These are phyloP conservation scores for Lysiphlebus fabarum DNA, from an alignment of 1,140 invertebrate species.

Conservation along the genomic window DNA sequence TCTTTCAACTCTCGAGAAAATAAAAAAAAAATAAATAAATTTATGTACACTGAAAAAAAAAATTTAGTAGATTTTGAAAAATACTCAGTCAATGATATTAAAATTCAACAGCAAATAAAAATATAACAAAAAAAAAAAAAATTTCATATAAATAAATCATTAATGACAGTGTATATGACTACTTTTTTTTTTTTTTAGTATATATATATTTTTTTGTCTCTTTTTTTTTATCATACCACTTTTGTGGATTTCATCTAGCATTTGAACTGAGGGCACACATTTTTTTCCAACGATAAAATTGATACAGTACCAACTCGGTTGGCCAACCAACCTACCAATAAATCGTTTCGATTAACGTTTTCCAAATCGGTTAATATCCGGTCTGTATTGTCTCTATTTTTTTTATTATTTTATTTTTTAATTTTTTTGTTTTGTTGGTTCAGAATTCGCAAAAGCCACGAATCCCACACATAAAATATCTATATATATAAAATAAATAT, in stretches of 20 bases:
- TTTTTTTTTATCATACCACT: slow-evolving; percentile 1
- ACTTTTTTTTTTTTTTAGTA: background rate
- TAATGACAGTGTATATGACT: slow-evolving; percentile 4
- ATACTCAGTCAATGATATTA: too few species aligned
- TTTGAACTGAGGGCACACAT: slow-evolving; percentile 14
- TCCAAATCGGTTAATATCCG: slow-evolving; percentile 43
- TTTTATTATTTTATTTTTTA: slow-evolving; percentile 11
- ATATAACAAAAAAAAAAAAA: background rate
- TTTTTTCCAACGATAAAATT: slow-evolving; percentile 31
- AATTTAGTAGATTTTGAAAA: too few species aligned
- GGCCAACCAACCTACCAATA: slow-evolving; percentile 31
- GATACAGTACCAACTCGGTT: slow-evolving; percentile 28
- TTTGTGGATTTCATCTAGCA: slow-evolving; percentile 1
- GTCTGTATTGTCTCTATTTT: slow-evolving; percentile 21
- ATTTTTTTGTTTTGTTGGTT: slow-evolving; percentile 5
- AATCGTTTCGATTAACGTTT: slow-evolving; percentile 42
- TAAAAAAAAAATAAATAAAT: too few species aligned
- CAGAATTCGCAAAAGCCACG: slow-evolving; percentile 4
- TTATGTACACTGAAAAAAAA: too few species aligned
- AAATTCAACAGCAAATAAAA: too few species aligned
- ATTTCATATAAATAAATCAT: slow-evolving; percentile 12
- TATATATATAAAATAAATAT: background rate
- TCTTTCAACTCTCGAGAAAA: too few species aligned
- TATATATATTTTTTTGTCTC: slow-evolving; percentile 1
- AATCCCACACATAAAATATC: slow-evolving; percentile 6